A percentile compares a stretch with the other conserved stretches of the same genome.
Evolutionary conservation across 2,888 invertebrate genomes (phyloP).

Genomic region (Diachrysia chrysitis): DNA sequence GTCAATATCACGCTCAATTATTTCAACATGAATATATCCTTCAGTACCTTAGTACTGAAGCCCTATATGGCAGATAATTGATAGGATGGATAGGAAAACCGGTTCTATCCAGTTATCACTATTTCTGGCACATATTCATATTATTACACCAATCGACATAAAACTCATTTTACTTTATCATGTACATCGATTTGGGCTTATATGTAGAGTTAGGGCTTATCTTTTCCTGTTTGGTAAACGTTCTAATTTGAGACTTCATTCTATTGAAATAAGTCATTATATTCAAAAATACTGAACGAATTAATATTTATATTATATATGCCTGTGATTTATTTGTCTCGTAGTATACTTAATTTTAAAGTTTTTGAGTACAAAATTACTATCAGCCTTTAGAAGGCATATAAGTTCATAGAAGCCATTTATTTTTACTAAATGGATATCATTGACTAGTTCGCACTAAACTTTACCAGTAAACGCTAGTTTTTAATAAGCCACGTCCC

Average conservation of each 20-base stretch:
- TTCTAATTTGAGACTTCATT: not conserved
- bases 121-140: not conserved
- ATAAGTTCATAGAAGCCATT: not conserved
- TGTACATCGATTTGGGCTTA: slow-evolving; percentile 1
- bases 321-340: not conserved
- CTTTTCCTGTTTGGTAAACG: not conserved
- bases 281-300: not conserved
- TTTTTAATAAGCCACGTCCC: slow-evolving; percentile 64
- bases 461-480: slow-evolving; percentile 62
- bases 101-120: not conserved
- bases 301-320: too few relatives aligned
- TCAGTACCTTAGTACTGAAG: not conserved
- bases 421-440: slow-evolving; percentile 20
- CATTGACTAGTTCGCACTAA: slow-evolving; percentile 51
- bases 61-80: slow-evolving; percentile 1
- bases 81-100: not conserved
- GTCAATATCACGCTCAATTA: slow-evolving; percentile 46
- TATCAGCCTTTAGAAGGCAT: not conserved
- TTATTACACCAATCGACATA: not conserved
- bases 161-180: slow-evolving; percentile 1
- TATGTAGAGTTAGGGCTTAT: not conserved
- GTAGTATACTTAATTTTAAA: not conserved
- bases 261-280: not conserved
- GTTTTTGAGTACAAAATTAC: not conserved
- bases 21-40: not conserved